Evolutionary conservation across 2,797 vertebrate species (phyloP), one percentile per base, ranked within the genome.

Genomic region (Lepilemur septentrionalis): DNA sequence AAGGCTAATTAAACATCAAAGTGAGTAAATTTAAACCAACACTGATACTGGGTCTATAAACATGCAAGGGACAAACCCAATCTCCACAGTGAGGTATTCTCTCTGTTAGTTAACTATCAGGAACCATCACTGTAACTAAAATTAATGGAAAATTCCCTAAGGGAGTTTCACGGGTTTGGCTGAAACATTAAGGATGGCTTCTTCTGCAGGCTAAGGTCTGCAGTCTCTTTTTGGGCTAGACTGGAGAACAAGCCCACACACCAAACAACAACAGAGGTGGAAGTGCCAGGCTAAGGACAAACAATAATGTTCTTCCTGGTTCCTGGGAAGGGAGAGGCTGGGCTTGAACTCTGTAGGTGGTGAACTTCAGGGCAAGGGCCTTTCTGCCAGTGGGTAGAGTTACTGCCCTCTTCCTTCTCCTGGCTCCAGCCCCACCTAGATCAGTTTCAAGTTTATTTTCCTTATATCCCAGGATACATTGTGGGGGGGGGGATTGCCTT

Each of bases 1-100:
- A 82, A 94, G 89, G 41, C 28, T n/a, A 41, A 86, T 92, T 93
- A 90, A 95, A 88, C 7, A 28, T 28, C 48, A 57, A 96, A 69
- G 35, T 17, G 61, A 55, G 55, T 70, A 18, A 59, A n/a, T 78
- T 78, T 84, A 87, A 93, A 84, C 59, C 35, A 93, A 78, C 55
- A 38, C 59, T 8, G 48, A 84, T 35, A 57, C 0, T 25, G 38
- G 20, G 43, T 67, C 55, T 84, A 43, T 35, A 70, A 46, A 79
- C 17, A 43, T 22, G 18, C 78, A 46, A 11, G 61, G 57, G 38
- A 65, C 91, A 83, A 84, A 67, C 13, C 25, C 22, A 5, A 7
- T 61, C 28, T 46, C 59, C 65, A 79, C 25, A 73, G 57, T 20
- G 12, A 50, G 41, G 61, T 48, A 73, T 61, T 30, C 63, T 23